Percentiles rank a stretch among this genome's conserved stretches.
Evolutionary conservation across 2,888 invertebrate species (phyloP).

Genomic region (Andrena flavipes): DNA sequence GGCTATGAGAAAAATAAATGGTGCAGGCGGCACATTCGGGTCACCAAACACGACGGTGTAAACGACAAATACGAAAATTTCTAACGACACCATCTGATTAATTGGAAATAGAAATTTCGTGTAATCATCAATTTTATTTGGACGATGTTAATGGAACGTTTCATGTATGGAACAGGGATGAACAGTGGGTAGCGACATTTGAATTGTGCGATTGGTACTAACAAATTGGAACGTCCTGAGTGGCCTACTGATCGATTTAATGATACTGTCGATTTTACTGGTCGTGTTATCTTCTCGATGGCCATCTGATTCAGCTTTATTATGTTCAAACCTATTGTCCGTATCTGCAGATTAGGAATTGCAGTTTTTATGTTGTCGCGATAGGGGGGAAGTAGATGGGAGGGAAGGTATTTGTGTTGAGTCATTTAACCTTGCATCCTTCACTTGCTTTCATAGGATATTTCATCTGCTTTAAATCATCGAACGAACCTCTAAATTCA

Average conservation of each 20-base stretch:
- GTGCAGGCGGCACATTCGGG: slow-evolving; percentile 55
- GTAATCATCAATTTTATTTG: not conserved
- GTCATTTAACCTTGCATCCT: slow-evolving; percentile 46
- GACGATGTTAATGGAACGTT: not conserved
- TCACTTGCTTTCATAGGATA: slow-evolving; percentile 2
- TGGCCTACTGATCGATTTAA: slow-evolving; percentile 60
- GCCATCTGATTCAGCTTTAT: not conserved
- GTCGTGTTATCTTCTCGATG: too few relatives aligned
- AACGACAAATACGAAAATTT: slow-evolving; percentile 71
- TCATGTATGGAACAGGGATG: not conserved
- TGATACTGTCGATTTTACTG: not conserved
- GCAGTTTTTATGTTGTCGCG: too few relatives aligned
- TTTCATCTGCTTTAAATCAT: slow-evolving; percentile 43
- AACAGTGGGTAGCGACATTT: not conserved
- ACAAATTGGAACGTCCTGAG: slow-evolving; percentile 78
- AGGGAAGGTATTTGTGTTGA: not conserved
- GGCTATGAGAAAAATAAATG: slow-evolving; percentile 71
- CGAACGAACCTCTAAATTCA: slow-evolving; percentile 38
- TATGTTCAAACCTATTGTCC: not conserved
- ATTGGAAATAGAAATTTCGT: not conserved
- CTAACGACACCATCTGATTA: slow-evolving; percentile 56
- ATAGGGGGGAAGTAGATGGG: not conserved
- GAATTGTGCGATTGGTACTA: slow-evolving; percentile 46
- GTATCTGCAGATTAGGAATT: slow-evolving; percentile 14
- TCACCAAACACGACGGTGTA: slow-evolving; percentile 63